phyloP scores from a whole-genome alignment of 2,113 vertebrate species.

The Anseranas semipalmata region DNA sequence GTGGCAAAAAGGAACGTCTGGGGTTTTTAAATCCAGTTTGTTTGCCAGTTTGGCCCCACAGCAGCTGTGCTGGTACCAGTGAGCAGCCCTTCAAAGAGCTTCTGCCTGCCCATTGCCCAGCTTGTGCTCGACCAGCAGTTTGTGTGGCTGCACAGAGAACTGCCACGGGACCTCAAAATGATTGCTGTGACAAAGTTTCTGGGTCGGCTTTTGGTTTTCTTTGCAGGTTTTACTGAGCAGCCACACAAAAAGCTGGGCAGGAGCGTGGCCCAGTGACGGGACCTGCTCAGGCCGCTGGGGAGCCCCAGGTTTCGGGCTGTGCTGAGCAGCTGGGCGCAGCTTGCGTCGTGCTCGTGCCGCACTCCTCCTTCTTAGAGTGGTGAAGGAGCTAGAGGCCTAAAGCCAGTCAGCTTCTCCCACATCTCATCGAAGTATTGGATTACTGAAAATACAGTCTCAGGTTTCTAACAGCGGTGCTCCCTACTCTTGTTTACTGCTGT shows the following conservation, averaged over 20 bases:
- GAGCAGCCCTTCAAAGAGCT: neutral
- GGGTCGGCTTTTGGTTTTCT: neutral
- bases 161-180: neutral
- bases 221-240: neutral
- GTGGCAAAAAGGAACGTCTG: neutral
- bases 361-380: neutral
- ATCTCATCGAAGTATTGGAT: neutral
- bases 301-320: neutral
- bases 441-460: neutral
- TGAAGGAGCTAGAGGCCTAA: neutral
- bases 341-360: neutral
- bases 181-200: neutral
- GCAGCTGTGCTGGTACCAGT: neutral
- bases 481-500: neutral
- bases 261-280: fast-evolving
- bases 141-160: fast-evolving
- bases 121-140: fast-evolving
- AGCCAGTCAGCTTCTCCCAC: neutral
- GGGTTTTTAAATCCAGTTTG: neutral
- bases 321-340: neutral
- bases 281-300: neutral
- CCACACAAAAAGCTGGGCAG: neutral
- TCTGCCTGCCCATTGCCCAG: neutral
- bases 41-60: neutral
- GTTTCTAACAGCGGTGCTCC: neutral